Percentiles rank a stretch among this genome's conserved stretches.
phyloP scores from a whole-genome alignment of 2,888 invertebrate genomes.

The Nephrotoma flavescens region DNA sequence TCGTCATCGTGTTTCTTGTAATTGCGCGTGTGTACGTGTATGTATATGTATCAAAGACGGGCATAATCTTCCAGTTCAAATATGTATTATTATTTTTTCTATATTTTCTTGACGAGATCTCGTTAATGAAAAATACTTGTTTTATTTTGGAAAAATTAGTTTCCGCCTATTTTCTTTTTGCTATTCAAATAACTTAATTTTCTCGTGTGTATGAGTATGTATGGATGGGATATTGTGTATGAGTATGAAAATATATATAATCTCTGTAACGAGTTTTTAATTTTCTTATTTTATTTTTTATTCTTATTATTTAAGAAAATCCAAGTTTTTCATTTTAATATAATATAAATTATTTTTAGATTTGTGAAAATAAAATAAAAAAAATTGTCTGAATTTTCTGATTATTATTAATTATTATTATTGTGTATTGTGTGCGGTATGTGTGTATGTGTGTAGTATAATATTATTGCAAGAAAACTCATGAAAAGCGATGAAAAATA shows the following conservation, averaged over 20 bases:
- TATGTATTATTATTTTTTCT: neutral
- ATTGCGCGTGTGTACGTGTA: neutral
- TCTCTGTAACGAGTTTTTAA: neutral
- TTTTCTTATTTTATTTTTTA: neutral
- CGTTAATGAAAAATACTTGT: neutral
- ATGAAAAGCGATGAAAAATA: neutral
- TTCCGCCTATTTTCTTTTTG: neutral
- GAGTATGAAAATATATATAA: neutral
- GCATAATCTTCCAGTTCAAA: neutral
- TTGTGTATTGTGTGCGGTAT: neutral
- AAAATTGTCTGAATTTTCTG: neutral
- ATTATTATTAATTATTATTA: neutral
- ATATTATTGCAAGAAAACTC: neutral
- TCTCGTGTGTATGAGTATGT: neutral
- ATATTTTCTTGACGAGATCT: neutral
- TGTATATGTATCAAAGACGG: neutral
- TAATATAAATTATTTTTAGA: neutral
- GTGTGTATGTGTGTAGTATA: neutral
- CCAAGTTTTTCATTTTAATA: neutral
- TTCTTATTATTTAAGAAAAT: neutral
- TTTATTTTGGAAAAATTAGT: neutral
- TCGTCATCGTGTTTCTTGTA: neutral
- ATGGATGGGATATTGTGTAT: neutral
- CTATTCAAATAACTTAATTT: neutral
- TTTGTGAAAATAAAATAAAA: neutral